These are phyloP conservation scores for Cynopterus sphinx DNA, from an alignment of 2,797 vertebrate genomes.

Conservation along the genomic window DNA sequence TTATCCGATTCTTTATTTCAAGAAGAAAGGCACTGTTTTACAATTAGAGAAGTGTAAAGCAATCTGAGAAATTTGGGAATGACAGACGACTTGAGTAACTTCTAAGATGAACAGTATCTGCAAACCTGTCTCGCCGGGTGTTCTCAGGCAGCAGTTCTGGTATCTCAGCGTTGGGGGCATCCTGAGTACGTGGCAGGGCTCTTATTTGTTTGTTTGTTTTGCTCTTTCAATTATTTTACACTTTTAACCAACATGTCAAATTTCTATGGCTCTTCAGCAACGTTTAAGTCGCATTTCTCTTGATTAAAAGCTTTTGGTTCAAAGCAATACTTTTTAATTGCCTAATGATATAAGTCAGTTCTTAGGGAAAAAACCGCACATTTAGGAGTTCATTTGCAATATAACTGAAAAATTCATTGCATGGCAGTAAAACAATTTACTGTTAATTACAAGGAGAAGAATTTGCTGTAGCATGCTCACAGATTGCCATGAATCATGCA, in stretches of 20 bases:
- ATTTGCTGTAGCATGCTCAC: slow-evolving; percentile 94
- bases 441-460: slow-evolving; percentile 99
- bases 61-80: slow-evolving; percentile 84
- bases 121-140: slow-evolving; percentile 72
- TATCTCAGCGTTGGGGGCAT: slow-evolving; percentile 50
- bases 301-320: slow-evolving; percentile 92
- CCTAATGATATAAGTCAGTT: slow-evolving; percentile 92
- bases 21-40: slow-evolving; percentile 84
- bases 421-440: slow-evolving; percentile 98
- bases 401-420: slow-evolving; percentile 97
- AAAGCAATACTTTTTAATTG: slow-evolving; percentile 91
- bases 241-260: slow-evolving; percentile 77
- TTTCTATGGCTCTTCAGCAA: slow-evolving; percentile 81
- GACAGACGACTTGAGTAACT: slow-evolving; percentile 82
- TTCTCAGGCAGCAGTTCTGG: slow-evolving; percentile 47
- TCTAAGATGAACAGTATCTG: slow-evolving; percentile 79
- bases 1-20: slow-evolving; percentile 90
- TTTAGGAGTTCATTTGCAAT: slow-evolving; percentile 93
- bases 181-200: background rate
- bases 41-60: slow-evolving; percentile 83
- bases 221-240: slow-evolving; percentile 74
- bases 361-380: slow-evolving; percentile 88
- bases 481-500: slow-evolving; percentile 95
- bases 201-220: slow-evolving; percentile 75
- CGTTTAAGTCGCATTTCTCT: slow-evolving; percentile 87